Conservation (phyloP, 2,113 vertebrate species). For the Delphinapterus leucas region DNA sequence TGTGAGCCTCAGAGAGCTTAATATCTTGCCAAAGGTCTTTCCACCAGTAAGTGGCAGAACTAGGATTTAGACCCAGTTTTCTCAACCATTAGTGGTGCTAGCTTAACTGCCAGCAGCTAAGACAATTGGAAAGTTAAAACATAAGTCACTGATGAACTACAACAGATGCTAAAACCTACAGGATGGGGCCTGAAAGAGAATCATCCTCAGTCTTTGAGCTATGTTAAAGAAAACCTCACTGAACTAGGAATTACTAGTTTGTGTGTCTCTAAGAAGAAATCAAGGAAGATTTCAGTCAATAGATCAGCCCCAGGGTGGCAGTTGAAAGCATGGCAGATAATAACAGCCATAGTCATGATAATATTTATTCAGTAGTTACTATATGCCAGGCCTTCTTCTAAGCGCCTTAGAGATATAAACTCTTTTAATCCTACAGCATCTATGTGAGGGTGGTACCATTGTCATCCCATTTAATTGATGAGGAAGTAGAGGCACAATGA, state of each 20-base stretch:
- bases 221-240: background rate
- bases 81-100: background rate
- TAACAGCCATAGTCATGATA: background rate
- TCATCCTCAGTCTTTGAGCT: background rate
- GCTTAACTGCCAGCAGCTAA: background rate
- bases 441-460: background rate
- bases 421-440: background rate
- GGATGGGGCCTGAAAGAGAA: background rate
- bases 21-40: conserved; percentile 40
- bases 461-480: background rate
- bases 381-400: background rate
- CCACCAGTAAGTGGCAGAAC: conserved; percentile 19
- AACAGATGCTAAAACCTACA: background rate
- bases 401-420: background rate
- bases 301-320: background rate
- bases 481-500: background rate
- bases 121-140: background rate
- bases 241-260: background rate
- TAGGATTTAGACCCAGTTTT: conserved; percentile 19
- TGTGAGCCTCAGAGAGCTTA: conserved; percentile 28
- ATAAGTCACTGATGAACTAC: background rate
- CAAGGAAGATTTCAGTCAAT: background rate
- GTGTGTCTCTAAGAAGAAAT: background rate
- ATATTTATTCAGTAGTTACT: background rate
- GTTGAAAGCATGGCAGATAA: background rate